Evolutionary conservation across 2,113 vertebrate species (phyloP).

Genomic region (Castor canadensis): DNA sequence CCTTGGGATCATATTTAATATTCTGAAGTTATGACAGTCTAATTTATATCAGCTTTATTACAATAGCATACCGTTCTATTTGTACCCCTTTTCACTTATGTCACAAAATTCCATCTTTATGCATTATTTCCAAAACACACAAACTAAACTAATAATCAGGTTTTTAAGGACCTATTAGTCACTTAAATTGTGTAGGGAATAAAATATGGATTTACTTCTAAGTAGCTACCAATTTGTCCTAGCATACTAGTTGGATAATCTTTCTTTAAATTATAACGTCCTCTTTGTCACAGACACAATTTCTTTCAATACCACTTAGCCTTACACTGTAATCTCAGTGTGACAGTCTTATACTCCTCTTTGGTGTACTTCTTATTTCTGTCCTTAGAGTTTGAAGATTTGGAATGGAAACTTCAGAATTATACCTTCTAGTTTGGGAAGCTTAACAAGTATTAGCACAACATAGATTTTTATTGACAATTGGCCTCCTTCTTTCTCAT

Average conservation of each 20-base stretch:
- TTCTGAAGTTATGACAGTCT: not conserved
- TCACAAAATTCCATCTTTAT: not conserved
- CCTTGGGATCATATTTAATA: not conserved
- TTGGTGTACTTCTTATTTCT: not conserved
- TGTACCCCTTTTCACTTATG: too few relatives aligned
- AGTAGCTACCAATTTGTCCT: not conserved
- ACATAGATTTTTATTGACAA: not conserved
- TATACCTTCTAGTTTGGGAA: not conserved
- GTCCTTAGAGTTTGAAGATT: not conserved
- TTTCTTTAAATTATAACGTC: not conserved
- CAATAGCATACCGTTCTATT: too few relatives aligned
- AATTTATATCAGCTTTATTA: not conserved
- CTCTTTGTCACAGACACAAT: not conserved
- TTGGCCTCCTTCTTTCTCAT: not conserved
- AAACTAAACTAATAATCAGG: too few relatives aligned
- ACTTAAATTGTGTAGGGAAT: not conserved
- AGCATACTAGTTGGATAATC: not conserved
- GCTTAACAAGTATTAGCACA: not conserved
- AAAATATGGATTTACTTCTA: not conserved
- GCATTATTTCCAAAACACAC: too few relatives aligned
- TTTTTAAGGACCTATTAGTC: not conserved
- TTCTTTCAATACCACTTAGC: too few relatives aligned
- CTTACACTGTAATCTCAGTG: not conserved
- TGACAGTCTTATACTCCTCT: not conserved
- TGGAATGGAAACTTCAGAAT: not conserved